Evolutionary conservation across 1,140 invertebrate species (phyloP).

Genomic region (Aethina tumida): DNA sequence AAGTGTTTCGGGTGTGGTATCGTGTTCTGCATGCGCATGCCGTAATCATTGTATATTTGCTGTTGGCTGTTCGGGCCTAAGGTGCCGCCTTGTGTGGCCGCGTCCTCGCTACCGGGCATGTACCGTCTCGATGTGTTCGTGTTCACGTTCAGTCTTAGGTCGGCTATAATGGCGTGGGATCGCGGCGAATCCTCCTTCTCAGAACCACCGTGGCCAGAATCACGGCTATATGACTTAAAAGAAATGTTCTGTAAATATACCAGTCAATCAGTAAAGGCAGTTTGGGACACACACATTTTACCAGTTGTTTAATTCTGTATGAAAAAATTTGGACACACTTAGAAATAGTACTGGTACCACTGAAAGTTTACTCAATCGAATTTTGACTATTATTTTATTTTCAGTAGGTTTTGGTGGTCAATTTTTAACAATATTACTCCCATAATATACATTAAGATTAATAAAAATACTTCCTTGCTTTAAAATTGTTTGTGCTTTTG

Average conservation of each 20-base stretch:
- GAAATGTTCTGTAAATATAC: slow-evolving; percentile 53
- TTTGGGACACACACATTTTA: slow-evolving; percentile 12
- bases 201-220: slow-evolving; percentile 52
- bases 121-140: too few species aligned
- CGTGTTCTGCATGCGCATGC: slow-evolving; percentile 19
- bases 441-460: too few species aligned
- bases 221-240: slow-evolving; percentile 57
- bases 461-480: too few species aligned
- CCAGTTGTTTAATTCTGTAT: too few species aligned
- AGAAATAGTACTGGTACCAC: too few species aligned
- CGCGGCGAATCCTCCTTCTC: slow-evolving; percentile 54
- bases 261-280: neutral
- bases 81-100: slow-evolving; percentile 25
- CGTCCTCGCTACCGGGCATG: slow-evolving; percentile 26
- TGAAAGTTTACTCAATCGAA: too few species aligned
- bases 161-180: slow-evolving; percentile 41
- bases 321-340: too few species aligned
- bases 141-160: slow-evolving; percentile 32
- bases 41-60: slow-evolving; percentile 22
- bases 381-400: too few species aligned
- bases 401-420: too few species aligned
- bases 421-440: too few species aligned
- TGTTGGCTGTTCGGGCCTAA: slow-evolving; percentile 21
- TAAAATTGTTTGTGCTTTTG: too few species aligned
- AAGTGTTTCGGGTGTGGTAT: slow-evolving; percentile 30